These are phyloP conservation scores for Microctenopoma lineatum DNA, from an alignment of 2,797 vertebrate species.

Conservation along the genomic window DNA sequence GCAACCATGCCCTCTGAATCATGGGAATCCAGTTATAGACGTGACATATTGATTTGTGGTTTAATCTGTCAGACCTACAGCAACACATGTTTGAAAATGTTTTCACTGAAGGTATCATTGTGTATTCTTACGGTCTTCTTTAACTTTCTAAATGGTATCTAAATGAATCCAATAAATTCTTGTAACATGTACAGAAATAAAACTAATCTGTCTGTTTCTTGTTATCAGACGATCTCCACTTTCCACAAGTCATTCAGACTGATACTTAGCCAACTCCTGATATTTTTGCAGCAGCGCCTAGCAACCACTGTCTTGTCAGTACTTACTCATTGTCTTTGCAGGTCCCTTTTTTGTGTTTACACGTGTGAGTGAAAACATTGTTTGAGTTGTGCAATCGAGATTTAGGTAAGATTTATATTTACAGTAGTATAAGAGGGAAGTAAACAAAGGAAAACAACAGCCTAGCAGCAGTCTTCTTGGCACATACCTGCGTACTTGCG, in stretches of 20 bases:
- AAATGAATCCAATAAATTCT: neutral
- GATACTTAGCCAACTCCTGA: constrained; percentile 27
- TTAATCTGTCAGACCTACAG: neutral
- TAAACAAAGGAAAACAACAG: neutral
- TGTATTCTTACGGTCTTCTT: neutral
- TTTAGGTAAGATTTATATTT: neutral
- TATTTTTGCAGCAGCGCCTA: constrained; percentile 48
- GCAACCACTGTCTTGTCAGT: constrained; percentile 55
- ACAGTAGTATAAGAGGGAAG: neutral
- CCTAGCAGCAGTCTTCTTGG: constrained; percentile 2
- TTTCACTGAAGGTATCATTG: neutral
- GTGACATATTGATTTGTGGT: neutral
- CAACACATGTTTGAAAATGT: neutral
- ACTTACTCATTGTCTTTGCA: constrained; percentile 5
- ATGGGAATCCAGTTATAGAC: neutral
- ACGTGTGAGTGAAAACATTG: neutral
- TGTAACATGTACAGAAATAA: neutral
- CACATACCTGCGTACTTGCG: constrained; percentile 13
- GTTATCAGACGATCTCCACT: constrained; percentile 15
- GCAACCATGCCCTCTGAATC: constrained; percentile 2
- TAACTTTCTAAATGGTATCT: neutral
- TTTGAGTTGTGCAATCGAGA: neutral
- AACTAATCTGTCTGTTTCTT: neutral
- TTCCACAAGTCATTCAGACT: constrained; percentile 7
- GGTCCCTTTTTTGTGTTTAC: constrained; percentile 2